Conservation (phyloP, 1,140 invertebrate genomes). For the Venturia canescens region DNA sequence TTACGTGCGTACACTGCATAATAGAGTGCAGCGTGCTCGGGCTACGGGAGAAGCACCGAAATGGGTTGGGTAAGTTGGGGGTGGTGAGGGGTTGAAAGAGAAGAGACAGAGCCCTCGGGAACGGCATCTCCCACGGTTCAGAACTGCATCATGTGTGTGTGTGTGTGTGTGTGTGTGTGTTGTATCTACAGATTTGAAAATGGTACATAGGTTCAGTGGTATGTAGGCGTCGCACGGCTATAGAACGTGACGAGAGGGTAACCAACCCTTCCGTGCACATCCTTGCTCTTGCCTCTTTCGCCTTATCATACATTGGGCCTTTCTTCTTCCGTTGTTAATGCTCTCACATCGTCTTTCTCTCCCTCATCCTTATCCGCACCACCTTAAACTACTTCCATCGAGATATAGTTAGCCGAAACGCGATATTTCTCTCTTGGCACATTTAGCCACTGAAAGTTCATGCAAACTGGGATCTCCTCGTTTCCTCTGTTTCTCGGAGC, state of each 20-base stretch:
- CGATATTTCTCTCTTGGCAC: constrained; percentile 18
- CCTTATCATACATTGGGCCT: neutral
- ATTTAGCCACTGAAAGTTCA: constrained; percentile 5
- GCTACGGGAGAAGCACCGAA: constrained; percentile 34
- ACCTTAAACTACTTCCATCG: constrained; percentile 25
- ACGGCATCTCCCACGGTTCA: constrained; percentile 8
- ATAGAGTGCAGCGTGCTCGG: constrained; percentile 46
- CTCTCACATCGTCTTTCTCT: neutral
- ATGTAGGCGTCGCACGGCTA: constrained; percentile 44
- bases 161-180: neutral
- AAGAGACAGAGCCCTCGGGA: constrained; percentile 34
- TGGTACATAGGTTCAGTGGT: constrained; percentile 6
- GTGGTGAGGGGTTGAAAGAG: constrained; percentile 39
- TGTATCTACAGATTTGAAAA: no score
- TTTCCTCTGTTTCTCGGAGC: neutral
- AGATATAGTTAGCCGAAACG: constrained; percentile 27
- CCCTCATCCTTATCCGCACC: constrained; percentile 16
- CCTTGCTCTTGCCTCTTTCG: neutral
- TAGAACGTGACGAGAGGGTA: constrained; percentile 40
- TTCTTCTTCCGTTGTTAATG: constrained; percentile 1
- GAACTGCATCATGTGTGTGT: neutral
- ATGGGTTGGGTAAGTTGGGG: constrained; percentile 14
- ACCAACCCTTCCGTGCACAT: constrained; percentile 3
- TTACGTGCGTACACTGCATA: constrained; percentile 64
- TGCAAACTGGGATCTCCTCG: neutral